Evolutionary conservation across 2,113 vertebrate genomes (phyloP), one percentile per base, ranked within the genome.

Genomic region (Prunella himalayana): DNA sequence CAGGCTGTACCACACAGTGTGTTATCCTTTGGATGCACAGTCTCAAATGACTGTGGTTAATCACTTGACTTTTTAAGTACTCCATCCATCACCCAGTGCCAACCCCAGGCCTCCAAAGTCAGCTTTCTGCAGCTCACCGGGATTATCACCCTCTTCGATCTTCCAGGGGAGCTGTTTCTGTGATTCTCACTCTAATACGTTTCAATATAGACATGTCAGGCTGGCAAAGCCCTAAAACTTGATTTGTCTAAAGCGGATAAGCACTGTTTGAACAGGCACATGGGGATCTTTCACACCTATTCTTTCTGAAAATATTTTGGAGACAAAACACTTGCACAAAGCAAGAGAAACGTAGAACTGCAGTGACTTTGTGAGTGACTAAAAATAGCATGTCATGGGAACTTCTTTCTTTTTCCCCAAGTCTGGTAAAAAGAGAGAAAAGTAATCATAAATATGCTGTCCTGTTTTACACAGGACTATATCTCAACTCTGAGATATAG

Each of bases 221-320:
- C 53, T 72, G 63, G 70, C 35, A 94, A 91, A 95, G 79, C 69
- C 20, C 37, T 60, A 64, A 25, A 23, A 59, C 45, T 90, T 71
- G 37, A 49, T 88, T 72, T 66, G n/a, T 89, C 94, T 92, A 76
- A 94, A 45, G 56, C 45, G 88, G 78, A 82, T 61, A 90, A 94
- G 81, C 49, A 78, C 24, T 80, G 21, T 84, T 91, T 92, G 83
- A 89, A 57, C 25, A 69, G 60, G 49, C 35, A 49, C 27, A 69
- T 0, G 2, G 66, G 37, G 39, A 42, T 35, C n/a, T 79, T 92
- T 91, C 84, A 89, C 65, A 91, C 57, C 37, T 82, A 45, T 82
- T 94, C 64, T 91, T 72, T 81, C 90, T 61, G 45, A 90, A 89
- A 94, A 85, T 65, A 68, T 64, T 81, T 83, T 15, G 14, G 44